These are phyloP conservation scores for Drosophila auraria DNA, from an alignment of 1,140 invertebrate genomes.

Conservation along the genomic window DNA sequence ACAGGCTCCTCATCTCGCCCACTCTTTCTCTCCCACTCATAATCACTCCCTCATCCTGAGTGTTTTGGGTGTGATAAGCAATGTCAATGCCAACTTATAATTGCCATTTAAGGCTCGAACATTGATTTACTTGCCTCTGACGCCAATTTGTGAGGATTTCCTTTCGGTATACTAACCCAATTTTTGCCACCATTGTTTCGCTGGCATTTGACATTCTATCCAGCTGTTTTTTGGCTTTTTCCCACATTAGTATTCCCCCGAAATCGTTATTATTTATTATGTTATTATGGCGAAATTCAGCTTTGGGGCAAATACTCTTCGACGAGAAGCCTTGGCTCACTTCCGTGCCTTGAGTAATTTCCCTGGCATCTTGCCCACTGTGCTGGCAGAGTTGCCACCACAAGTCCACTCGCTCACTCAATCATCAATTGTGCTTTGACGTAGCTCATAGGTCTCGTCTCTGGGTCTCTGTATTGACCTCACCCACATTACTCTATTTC, in stretches of 20 bases:
- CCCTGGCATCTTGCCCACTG: conserved; percentile 73
- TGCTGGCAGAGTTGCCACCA: conserved; percentile 69
- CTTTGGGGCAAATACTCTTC: conserved; percentile 14
- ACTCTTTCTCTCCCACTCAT: neutral
- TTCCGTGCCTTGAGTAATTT: conserved; percentile 63
- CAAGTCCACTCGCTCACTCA: conserved; percentile 17
- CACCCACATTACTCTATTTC: conserved; percentile 69
- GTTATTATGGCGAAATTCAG: conserved; percentile 28
- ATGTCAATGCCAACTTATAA: conserved; percentile 42
- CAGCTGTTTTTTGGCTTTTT: conserved; percentile 22
- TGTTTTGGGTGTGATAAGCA: conserved; percentile 35
- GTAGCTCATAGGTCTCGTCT: conserved; percentile 35
- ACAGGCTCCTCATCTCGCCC: neutral
- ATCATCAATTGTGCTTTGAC: conserved; percentile 52
- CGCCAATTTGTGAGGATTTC: neutral
- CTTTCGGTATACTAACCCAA: conserved; percentile 44
- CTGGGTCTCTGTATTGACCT: conserved; percentile 57
- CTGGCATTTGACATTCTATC: conserved; percentile 1
- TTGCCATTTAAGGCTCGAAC: conserved; percentile 34
- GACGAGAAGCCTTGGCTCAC: conserved; percentile 57
- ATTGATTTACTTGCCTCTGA: conserved; percentile 21
- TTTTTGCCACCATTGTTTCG: conserved; percentile 30
- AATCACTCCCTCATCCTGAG: neutral
- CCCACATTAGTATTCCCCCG: conserved; percentile 1
- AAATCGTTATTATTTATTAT: conserved; percentile 8